These are phyloP conservation scores for Nothocercus nigrocapillus DNA, from an alignment of 2,113 vertebrate genomes.

Conservation along the genomic window DNA sequence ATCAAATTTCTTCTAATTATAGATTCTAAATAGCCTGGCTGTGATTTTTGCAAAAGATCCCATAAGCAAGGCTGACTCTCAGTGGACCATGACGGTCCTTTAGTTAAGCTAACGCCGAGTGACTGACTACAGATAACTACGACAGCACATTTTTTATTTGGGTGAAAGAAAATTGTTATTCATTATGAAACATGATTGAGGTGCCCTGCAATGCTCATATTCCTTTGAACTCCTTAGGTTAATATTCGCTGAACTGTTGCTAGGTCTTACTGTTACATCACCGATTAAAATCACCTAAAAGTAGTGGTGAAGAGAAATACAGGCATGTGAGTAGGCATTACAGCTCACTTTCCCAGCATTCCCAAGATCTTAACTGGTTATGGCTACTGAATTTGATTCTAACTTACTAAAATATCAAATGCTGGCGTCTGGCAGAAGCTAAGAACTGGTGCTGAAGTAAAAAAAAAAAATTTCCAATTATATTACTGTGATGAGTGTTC, in stretches of 20 bases:
- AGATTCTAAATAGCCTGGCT: background rate
- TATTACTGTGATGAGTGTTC: background rate
- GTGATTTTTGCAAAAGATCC: background rate
- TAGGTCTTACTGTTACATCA: background rate
- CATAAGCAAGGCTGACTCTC: background rate
- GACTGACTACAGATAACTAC: background rate
- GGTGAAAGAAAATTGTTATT: background rate
- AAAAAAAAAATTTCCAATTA: background rate
- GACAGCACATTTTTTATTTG: background rate
- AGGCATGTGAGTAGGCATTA: background rate
- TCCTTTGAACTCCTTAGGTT: slow-evolving; percentile 10
- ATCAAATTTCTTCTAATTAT: background rate
- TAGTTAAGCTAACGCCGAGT: background rate
- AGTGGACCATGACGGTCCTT: background rate
- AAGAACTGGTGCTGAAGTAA: background rate
- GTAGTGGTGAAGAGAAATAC: background rate
- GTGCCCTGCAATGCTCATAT: background rate
- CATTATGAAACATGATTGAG: background rate
- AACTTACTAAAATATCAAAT: background rate
- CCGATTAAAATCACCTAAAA: background rate
- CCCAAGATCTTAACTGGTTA: background rate
- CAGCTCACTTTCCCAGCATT: background rate
- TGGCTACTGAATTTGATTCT: background rate
- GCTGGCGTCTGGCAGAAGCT: background rate
- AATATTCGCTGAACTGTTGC: background rate